Conservation (phyloP, 1,140 invertebrate genomes). For the Tenebrio molitor region DNA sequence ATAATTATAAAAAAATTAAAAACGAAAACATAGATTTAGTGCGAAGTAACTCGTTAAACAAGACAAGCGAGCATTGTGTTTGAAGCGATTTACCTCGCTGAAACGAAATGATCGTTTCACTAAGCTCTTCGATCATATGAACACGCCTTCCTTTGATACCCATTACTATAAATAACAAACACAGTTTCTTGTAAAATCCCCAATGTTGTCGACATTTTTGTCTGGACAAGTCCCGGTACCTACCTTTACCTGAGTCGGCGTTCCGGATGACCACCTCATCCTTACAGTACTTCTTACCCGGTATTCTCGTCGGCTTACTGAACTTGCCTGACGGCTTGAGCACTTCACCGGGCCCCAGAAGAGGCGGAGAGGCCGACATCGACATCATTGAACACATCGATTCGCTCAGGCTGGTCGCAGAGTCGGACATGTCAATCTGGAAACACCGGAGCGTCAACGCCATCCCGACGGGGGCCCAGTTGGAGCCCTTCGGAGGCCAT, state of each 20-base stretch:
- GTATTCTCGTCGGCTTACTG: slow-evolving; percentile 88
- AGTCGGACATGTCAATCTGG: slow-evolving; percentile 62
- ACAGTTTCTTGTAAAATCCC: slow-evolving; percentile 37
- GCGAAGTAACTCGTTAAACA: slow-evolving; percentile 20
- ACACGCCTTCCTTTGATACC: slow-evolving; percentile 97
- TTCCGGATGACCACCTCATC: slow-evolving; percentile 95
- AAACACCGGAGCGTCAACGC: slow-evolving; percentile 4
- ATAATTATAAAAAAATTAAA: slow-evolving; percentile 8
- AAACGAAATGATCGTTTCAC: slow-evolving; percentile 97
- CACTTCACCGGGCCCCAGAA: slow-evolving; percentile 84
- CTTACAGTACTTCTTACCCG: slow-evolving; percentile 92
- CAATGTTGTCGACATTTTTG: slow-evolving; percentile 6
- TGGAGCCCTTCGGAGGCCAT: too few relatives aligned
- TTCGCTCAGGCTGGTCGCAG: slow-evolving; percentile 60
- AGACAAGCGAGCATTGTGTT: slow-evolving; percentile 39
- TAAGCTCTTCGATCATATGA: slow-evolving; percentile 98
- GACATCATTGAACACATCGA: slow-evolving; percentile 61
- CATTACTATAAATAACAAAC: slow-evolving; percentile 84
- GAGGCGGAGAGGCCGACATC: slow-evolving; percentile 68
- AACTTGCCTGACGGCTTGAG: slow-evolving; percentile 91
- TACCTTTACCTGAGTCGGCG: slow-evolving; percentile 95
- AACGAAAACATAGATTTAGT: slow-evolving; percentile 33
- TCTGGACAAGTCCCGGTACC: slow-evolving; percentile 52
- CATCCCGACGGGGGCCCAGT: too few relatives aligned
- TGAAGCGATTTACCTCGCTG: slow-evolving; percentile 87